These are phyloP conservation scores for Daubentonia madagascariensis DNA, from an alignment of 2,113 vertebrate species.

Conservation along the genomic window DNA sequence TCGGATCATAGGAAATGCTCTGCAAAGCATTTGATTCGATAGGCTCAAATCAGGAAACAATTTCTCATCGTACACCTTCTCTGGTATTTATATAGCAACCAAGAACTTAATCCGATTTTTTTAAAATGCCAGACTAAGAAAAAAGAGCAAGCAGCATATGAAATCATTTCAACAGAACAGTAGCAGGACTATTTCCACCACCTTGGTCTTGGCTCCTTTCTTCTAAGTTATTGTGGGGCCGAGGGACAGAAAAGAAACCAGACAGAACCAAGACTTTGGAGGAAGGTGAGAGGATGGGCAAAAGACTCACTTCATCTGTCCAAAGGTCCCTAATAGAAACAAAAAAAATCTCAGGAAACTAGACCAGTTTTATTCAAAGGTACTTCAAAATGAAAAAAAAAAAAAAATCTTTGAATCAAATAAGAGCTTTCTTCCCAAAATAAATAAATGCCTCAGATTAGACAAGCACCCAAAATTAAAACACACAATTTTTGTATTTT, in stretches of 20 bases:
- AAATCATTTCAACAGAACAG: background rate
- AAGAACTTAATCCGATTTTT: background rate
- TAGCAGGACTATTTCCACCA: background rate
- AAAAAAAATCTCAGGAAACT: background rate
- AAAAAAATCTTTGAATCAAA: background rate
- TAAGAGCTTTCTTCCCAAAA: constrained; percentile 49
- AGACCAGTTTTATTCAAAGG: background rate
- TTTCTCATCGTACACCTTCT: background rate
- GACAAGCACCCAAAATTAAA: constrained; percentile 58
- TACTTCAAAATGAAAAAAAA: background rate
- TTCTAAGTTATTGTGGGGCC: background rate
- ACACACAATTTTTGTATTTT: background rate
- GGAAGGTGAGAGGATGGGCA: background rate
- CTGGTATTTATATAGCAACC: background rate
- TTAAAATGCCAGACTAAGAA: background rate
- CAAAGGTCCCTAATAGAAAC: background rate
- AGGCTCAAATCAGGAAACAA: background rate
- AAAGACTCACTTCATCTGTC: background rate
- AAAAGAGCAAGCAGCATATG: background rate
- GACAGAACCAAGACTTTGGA: background rate
- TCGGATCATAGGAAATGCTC: background rate
- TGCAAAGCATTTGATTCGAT: background rate
- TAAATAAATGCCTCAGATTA: constrained; percentile 56
- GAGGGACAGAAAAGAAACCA: background rate
- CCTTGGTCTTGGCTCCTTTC: background rate